phyloP scores from a whole-genome alignment of 2,113 vertebrate genomes.

The Pachypanchax playfairii region DNA sequence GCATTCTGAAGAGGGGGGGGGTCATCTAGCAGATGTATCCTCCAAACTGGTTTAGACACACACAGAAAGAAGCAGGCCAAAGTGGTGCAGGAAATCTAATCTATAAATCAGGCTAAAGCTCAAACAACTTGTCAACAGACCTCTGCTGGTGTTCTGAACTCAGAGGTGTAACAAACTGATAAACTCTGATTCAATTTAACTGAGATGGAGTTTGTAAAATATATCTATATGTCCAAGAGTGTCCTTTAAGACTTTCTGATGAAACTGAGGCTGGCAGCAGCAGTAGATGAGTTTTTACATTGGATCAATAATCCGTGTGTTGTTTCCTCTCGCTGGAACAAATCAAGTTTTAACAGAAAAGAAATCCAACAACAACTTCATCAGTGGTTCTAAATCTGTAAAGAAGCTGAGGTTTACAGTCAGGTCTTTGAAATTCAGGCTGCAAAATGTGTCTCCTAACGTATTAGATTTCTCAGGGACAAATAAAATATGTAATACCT shows the following conservation, averaged over 20 bases:
- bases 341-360: constrained; percentile 59
- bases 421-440: not conserved
- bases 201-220: constrained; percentile 15
- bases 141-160: constrained; percentile 49
- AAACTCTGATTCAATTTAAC: constrained; percentile 32
- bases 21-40: constrained; percentile 69
- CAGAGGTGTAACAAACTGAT: constrained; percentile 8
- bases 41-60: constrained; percentile 39
- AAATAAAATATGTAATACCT: constrained; percentile 35
- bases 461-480: constrained; percentile 12
- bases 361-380: constrained; percentile 42
- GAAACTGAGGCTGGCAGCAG: constrained; percentile 1
- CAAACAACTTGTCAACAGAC: constrained; percentile 59
- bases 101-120: constrained; percentile 51
- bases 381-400: constrained; percentile 40
- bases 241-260: not conserved
- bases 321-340: constrained; percentile 49
- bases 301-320: constrained; percentile 58
- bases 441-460: not conserved
- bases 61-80: constrained; percentile 19
- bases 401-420: too few relatives aligned
- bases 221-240: constrained; percentile 3
- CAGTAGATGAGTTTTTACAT: constrained; percentile 32
- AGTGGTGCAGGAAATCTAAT: constrained; percentile 53
- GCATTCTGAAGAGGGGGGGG: constrained; percentile 29